phyloP scores from a whole-genome alignment of 2,113 vertebrate genomes.

The Myrmecobius fasciatus region DNA sequence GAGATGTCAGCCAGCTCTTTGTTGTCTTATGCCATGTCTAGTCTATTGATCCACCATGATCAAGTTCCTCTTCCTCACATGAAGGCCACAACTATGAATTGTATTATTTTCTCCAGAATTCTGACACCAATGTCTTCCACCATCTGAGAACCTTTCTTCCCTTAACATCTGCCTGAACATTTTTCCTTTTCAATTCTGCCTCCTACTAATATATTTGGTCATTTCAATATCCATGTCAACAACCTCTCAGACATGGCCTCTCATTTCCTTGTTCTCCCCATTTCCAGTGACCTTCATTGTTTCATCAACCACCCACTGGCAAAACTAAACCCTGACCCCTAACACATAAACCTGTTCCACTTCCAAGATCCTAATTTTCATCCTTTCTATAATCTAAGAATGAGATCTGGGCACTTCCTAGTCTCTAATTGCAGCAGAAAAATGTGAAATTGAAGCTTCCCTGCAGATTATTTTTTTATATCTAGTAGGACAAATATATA shows the following conservation, averaged over 20 bases:
- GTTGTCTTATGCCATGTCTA: neutral
- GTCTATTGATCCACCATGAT: neutral
- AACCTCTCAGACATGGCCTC: neutral
- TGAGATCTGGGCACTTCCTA: neutral
- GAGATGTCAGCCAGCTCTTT: neutral
- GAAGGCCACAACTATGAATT: neutral
- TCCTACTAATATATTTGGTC: constrained; percentile 13
- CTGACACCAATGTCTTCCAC: neutral
- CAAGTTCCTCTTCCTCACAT: neutral
- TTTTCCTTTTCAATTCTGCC: constrained; percentile 17
- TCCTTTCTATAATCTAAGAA: neutral
- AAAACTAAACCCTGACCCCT: constrained; percentile 30
- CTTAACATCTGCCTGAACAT: neutral
- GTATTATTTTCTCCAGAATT: neutral
- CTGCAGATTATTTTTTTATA: constrained; percentile 11
- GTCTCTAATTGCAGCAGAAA: neutral
- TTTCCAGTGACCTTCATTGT: constrained; percentile 55
- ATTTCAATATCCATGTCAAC: constrained; percentile 42
- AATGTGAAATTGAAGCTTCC: neutral
- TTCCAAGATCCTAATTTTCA: neutral
- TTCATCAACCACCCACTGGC: neutral
- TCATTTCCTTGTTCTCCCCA: constrained; percentile 16
- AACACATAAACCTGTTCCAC: constrained; percentile 45
- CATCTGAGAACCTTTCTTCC: neutral
- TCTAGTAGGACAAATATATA: neutral